phyloP scores from a whole-genome alignment of 2,888 invertebrate species.

The Agapetus fuscipes region DNA sequence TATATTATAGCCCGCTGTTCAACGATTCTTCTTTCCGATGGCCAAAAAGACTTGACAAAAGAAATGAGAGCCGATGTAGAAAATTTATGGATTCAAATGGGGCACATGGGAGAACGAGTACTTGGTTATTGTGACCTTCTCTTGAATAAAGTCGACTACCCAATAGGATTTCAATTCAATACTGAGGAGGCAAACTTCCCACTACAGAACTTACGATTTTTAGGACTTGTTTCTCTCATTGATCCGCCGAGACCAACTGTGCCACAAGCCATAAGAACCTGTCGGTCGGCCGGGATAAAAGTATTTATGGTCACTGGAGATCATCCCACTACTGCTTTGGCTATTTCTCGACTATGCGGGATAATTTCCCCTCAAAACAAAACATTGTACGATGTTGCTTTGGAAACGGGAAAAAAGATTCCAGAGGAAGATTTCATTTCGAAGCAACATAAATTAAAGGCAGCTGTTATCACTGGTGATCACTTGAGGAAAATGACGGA shows the following conservation, averaged over 20 bases:
- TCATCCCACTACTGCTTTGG: slow-evolving; percentile 63
- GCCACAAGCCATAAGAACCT: slow-evolving; percentile 55
- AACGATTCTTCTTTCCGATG: slow-evolving; percentile 42
- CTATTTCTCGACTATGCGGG: slow-evolving; percentile 58
- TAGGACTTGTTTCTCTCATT: slow-evolving; percentile 62
- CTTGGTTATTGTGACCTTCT: slow-evolving; percentile 69
- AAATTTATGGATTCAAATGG: slow-evolving; percentile 63
- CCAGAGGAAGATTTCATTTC: slow-evolving; percentile 27
- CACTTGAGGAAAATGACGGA: slow-evolving; percentile 50
- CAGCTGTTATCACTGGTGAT: slow-evolving; percentile 39
- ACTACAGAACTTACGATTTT: slow-evolving; percentile 44
- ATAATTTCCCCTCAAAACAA: slow-evolving; percentile 48
- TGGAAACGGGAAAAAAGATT: slow-evolving; percentile 43
- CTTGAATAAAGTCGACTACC: slow-evolving; percentile 44
- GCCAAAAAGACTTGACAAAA: slow-evolving; percentile 41
- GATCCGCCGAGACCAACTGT: slow-evolving; percentile 61
- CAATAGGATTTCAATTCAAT: slow-evolving; percentile 47
- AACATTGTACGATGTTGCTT: slow-evolving; percentile 63
- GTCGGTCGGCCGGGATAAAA: slow-evolving; percentile 61
- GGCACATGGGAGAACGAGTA: slow-evolving; percentile 79
- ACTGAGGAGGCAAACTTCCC: slow-evolving; percentile 58
- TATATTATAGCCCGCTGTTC: slow-evolving; percentile 56
- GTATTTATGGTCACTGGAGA: slow-evolving; percentile 66
- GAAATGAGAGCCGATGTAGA: slow-evolving; percentile 46
- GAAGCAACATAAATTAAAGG: slow-evolving; percentile 39